Percentiles rank a stretch among this genome's conserved stretches.
These are phyloP conservation scores for Dunckerocampus dactyliophorus DNA, from an alignment of 2,113 vertebrate genomes.

Conservation along the genomic window DNA sequence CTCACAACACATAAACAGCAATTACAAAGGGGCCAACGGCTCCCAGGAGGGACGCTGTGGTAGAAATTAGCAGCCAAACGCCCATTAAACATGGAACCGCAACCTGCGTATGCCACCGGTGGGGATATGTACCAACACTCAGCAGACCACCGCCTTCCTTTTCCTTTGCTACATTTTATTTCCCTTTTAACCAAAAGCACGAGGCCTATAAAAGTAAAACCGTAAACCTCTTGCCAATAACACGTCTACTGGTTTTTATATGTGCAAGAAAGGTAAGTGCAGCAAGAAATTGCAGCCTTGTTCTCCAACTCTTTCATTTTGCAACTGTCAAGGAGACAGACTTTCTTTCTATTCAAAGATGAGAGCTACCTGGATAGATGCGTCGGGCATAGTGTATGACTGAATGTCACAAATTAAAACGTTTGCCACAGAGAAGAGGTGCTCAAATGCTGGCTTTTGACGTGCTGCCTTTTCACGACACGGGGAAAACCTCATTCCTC, in stretches of 20 bases:
- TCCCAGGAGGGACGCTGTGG: background rate
- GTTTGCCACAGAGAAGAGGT: too few species aligned
- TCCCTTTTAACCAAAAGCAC: background rate
- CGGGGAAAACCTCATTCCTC: too few species aligned
- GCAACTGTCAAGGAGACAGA: background rate
- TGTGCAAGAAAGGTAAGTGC: background rate
- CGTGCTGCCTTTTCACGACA: too few species aligned
- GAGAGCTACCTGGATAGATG: too few species aligned
- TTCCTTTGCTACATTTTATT: background rate
- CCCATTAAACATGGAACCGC: background rate
- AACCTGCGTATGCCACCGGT: background rate
- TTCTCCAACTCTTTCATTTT: background rate
- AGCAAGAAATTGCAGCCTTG: slow-evolving; percentile 1
- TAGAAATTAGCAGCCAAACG: slow-evolving; percentile 9
- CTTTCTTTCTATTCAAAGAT: background rate
- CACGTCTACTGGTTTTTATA: background rate
- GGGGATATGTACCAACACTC: background rate
- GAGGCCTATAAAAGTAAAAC: background rate
- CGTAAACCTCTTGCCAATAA: background rate
- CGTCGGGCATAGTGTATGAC: too few species aligned
- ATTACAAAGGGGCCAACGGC: background rate
- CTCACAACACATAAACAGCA: background rate
- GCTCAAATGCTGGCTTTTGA: too few species aligned
- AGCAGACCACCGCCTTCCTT: background rate
- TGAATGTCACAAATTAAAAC: too few species aligned